Evolutionary conservation across 1,140 invertebrate genomes (phyloP), one percentile per base, ranked within the genome.

Genomic region (Drosophila setifemur): DNA sequence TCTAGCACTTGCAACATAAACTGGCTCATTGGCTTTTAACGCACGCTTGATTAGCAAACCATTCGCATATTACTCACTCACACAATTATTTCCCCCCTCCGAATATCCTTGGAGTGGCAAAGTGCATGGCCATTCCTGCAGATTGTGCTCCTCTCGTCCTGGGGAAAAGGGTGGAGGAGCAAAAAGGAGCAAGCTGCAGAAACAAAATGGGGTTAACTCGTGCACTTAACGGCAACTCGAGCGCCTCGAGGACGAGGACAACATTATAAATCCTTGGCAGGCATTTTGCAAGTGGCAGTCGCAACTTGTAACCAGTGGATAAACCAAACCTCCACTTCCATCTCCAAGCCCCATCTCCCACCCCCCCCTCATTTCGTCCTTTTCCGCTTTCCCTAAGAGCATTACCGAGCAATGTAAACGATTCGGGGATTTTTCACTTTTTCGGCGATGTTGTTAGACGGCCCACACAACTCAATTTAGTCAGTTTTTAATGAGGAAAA

Each of bases 201-300:
- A 53, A 74, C 48, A 73, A 78, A 85, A 85, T 60, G 79, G 77
- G 79, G 79, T 85, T 85, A 85, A 85, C 79, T 83, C 79, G 81
- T 83, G 81, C 81, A 85, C 79, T 86, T 83, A 83, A 83, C 79
- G 81, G 67, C 53, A 71, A 72, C 74, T 70, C 64, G 73, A 85
- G 79, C 79, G 78, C 67, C 79, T 69, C 79, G 74, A 72, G 77
- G 44, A 81, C 72, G 77, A 85, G 79, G 78, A 85, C 81, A 86
- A 85, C 79, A 86, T 85, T 85, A 85, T 85, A 85, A 85, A 85
- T 85, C 79, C 66, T 72, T 69, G 71, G 54, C 79, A 85, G 79
- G 79, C 79, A 85, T 86, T 61, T 85, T 85, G 81, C 79, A 79
- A 85, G 81, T 85, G 79, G 79, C 79, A 83, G 74, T 73, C 70